Base-by-base conservation (phyloP, 2,888 invertebrate species). In the Conistra vaccinii region DNA sequence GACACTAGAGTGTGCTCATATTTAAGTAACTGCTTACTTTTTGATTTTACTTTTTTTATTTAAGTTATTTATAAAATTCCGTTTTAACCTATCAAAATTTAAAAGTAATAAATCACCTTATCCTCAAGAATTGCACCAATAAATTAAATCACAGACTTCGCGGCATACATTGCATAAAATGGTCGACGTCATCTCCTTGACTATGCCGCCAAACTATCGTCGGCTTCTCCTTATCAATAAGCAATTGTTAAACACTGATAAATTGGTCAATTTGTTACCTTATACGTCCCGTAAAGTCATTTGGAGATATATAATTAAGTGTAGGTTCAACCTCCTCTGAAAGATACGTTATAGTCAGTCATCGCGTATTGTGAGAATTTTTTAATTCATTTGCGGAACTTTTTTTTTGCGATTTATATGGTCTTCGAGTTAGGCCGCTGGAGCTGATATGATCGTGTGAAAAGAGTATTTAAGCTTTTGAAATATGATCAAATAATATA, bases 181-280 rank as follows among this genome's bases (percentile, higher is more conserved):
- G 5, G 32, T 9, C 32, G 2, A 23, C 35, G 32, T 32, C 51
- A 62, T 51, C 85, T 81, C 72, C 69, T n/a, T 58, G 69, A 67
- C 85, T 85, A 85, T 58, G 75, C 51, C 58, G 65, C 55, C 48
- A 10, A 32, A 77, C 76, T 76, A 83, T 76, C 62, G 69, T 70
- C 86, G 81, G 76, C 76, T 69, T 77, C 70, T 73, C 55, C 71
- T 78, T 81, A 84, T 85, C 81, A 89, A 88, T 84, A 83, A 86
- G 75, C 80, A 82, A 88, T 91, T 90, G 88, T 91, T 90, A 84
- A 87, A 87, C 79, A 82, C 82, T 92, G 90, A 92, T 90, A 87
- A 89, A 93, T 92, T 87, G 90, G 76, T 85, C 90, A 91, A 91
- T 92, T 91, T 89, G 83, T 86, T 85, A 81, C 84, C 86, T 80